phyloP scores from a whole-genome alignment of 64 coral and sea anemone genomes.

The Actinia equina region DNA sequence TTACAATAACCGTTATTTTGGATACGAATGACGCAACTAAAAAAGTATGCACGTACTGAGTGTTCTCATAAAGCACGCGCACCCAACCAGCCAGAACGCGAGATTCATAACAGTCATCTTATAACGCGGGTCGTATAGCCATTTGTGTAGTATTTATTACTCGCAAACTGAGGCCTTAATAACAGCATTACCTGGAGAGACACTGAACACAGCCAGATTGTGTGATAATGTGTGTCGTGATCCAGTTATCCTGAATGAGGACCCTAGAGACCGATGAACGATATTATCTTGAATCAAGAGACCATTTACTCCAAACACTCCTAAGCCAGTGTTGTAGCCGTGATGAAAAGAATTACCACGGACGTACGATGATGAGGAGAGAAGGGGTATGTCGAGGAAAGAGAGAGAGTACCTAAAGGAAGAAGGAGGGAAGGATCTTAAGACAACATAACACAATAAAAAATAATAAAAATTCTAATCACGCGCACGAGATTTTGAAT shows the following conservation, averaged over 20 bases:
- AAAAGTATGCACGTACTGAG: too few relatives aligned
- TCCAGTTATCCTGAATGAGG: conserved; percentile 48
- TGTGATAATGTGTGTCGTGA: conserved; percentile 28
- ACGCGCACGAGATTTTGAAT: too few relatives aligned
- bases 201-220: conserved; percentile 58
- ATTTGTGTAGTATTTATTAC: too few relatives aligned
- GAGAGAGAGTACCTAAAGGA: conserved; percentile 41
- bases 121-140: too few relatives aligned
- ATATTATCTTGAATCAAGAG: conserved; percentile 56
- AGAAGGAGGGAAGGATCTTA: neutral
- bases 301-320: conserved; percentile 50
- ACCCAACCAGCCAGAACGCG: too few relatives aligned
- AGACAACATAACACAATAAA: too few relatives aligned
- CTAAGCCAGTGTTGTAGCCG: conserved; percentile 60
- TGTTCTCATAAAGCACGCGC: too few relatives aligned
- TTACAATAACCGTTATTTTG: too few relatives aligned
- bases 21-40: too few relatives aligned
- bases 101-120: too few relatives aligned
- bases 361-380: conserved; percentile 43
- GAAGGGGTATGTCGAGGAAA: conserved; percentile 32
- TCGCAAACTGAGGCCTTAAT: neutral
- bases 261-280: conserved; percentile 54
- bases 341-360: conserved; percentile 65
- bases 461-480: too few relatives aligned
- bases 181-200: conserved; percentile 52